Evolutionary conservation across 2,113 vertebrate genomes (phyloP).

Genomic region (Redunca redunca): DNA sequence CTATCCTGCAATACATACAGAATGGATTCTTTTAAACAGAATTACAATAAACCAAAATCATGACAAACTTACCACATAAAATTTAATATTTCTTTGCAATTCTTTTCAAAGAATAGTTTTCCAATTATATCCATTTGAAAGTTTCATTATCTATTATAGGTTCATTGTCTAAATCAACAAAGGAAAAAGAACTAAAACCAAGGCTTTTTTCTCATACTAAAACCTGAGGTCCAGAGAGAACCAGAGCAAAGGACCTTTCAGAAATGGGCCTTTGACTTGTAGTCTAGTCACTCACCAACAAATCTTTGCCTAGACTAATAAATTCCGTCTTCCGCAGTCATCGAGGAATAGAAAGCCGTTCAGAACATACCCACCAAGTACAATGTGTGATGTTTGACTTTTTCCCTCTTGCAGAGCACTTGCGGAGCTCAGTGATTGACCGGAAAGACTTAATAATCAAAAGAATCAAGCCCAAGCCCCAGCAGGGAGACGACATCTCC

Average conservation of each 20-base stretch:
- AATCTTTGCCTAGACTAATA: neutral
- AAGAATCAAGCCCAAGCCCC: constrained; percentile 77
- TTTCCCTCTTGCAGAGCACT: constrained; percentile 76
- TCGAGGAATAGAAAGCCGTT: neutral
- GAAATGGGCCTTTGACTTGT: neutral
- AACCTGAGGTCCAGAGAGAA: neutral
- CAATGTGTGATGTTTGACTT: neutral
- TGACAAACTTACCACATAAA: neutral
- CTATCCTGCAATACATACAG: neutral
- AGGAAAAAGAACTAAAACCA: neutral
- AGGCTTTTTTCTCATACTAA: neutral
- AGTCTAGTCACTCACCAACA: neutral
- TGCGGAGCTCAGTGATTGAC: constrained; percentile 76
- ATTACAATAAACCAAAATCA: neutral
- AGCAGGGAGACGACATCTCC: constrained; percentile 79
- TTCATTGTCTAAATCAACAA: neutral
- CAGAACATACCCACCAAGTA: neutral
- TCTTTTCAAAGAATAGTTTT: neutral
- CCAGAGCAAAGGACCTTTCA: neutral
- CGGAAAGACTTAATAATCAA: constrained; percentile 77
- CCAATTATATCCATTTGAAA: neutral
- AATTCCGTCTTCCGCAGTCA: neutral
- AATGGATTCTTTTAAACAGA: neutral
- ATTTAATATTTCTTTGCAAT: neutral
- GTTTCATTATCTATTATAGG: neutral